These are phyloP conservation scores for Laticauda laticaudata DNA, from an alignment of 2,113 vertebrate genomes.

Conservation along the genomic window DNA sequence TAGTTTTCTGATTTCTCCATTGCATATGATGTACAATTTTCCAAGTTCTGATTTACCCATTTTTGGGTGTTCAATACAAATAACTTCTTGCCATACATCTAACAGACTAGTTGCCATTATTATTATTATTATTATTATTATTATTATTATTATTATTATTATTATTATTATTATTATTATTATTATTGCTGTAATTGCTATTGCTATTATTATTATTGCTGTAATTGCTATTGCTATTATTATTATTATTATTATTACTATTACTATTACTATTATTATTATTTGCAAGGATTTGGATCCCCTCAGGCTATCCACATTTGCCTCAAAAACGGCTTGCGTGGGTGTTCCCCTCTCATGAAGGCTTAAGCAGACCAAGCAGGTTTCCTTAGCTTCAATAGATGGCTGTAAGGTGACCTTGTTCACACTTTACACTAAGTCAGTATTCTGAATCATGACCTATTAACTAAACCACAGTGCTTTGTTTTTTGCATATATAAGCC, in stretches of 20 bases:
- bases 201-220: too few relatives aligned
- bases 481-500: neutral
- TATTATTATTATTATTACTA: too few relatives aligned
- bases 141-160: too few relatives aligned
- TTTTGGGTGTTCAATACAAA: neutral
- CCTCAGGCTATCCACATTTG: neutral
- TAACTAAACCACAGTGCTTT: neutral
- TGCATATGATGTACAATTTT: neutral
- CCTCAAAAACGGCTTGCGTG: neutral
- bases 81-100: neutral
- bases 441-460: neutral
- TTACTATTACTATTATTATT: too few relatives aligned
- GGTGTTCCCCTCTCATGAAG: neutral
- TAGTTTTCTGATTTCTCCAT: neutral
- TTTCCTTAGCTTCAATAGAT: neutral
- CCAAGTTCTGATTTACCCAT: neutral
- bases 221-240: too few relatives aligned
- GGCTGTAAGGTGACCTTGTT: neutral
- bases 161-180: too few relatives aligned
- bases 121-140: too few relatives aligned
- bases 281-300: neutral
- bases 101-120: neutral
- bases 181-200: too few relatives aligned
- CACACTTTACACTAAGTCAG: neutral
- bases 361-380: neutral